These are phyloP conservation scores for Empidonax alnorum DNA, from an alignment of 2,113 vertebrate species.

Conservation along the genomic window DNA sequence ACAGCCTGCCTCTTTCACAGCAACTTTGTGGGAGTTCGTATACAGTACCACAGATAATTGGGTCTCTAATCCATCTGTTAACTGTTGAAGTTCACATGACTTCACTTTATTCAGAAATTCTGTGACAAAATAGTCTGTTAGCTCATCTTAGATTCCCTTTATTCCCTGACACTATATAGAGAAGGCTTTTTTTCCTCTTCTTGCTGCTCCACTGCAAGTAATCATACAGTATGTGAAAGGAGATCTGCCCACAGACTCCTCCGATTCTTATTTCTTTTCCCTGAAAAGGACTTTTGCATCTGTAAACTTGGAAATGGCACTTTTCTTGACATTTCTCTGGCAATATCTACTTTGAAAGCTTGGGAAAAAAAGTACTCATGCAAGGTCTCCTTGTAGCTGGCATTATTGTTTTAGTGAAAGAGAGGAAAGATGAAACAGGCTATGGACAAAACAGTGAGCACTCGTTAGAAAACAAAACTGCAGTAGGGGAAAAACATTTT, in stretches of 20 bases:
- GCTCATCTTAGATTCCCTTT: constrained; percentile 23
- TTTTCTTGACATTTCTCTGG: background rate
- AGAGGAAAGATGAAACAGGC: background rate
- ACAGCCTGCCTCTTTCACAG: constrained; percentile 5
- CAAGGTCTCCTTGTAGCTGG: background rate
- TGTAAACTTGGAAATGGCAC: background rate
- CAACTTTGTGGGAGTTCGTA: background rate
- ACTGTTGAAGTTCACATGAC: constrained; percentile 49
- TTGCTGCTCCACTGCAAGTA: background rate
- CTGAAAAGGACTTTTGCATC: background rate
- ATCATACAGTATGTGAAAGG: constrained; percentile 38
- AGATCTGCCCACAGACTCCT: background rate
- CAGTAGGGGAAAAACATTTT: background rate
- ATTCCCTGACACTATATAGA: background rate
- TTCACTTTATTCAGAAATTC: constrained; percentile 47
- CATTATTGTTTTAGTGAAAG: background rate
- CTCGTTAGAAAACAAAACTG: background rate
- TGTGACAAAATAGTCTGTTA: constrained; percentile 23
- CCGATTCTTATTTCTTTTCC: constrained; percentile 5
- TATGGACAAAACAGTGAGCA: background rate
- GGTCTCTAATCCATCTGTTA: constrained; percentile 49
- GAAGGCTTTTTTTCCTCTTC: constrained; percentile 19
- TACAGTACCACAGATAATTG: constrained; percentile 31
- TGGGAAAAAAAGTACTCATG: background rate
- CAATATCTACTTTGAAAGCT: background rate